Base-by-base conservation (phyloP, 1,140 invertebrate species). In the Drosophila grimshawi region DNA sequence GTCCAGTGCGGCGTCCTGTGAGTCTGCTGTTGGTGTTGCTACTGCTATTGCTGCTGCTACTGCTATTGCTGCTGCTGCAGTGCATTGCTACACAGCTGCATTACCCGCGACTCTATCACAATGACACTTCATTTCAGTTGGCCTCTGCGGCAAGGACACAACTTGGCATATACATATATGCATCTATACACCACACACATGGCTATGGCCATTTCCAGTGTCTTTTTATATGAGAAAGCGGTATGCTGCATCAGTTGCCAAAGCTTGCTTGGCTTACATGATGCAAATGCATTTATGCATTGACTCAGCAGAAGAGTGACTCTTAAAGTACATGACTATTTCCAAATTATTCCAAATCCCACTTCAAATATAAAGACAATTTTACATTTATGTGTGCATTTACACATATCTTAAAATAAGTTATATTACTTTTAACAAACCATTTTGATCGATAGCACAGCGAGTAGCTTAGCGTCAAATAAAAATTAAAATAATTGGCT, bases 61-160 rank as follows among this genome's bases (percentile, higher is more conserved):
- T 61, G 56, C 60, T 27, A 57, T 64, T 59, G 76, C 63, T 29
- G 27, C 64, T 69, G 37, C 55, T 52, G 5, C 30, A 56, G 39
- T 69, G 65, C 65, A 74, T 60, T 64, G 66, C 59, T 61, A 76
- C 62, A 63, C 66, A 57, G 48, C 83, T 83, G 83, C 82, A 79
- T 49, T 80, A 80, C 69, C 69, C 76, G 73, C 56, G 74, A 77
- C 85, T 83, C 83, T 72, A 88, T 86, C 83, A 88, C 83, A 89
- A 86, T 86, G 83, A 88, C 85, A 86, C 83, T 86, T 83, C 83
- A 86, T 86, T 86, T 89, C 82, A 80, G 79, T 88, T 86, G 85
- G 83, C 79, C 83, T 88, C 65, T 88, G 68, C 68, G 68, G 67
- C 83, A 86, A 68, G 61, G 62, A 82, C 65, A 70, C 66, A 53